Base-by-base conservation (phyloP, 2,113 vertebrate genomes). In the Pleuronectes platessa region DNA sequence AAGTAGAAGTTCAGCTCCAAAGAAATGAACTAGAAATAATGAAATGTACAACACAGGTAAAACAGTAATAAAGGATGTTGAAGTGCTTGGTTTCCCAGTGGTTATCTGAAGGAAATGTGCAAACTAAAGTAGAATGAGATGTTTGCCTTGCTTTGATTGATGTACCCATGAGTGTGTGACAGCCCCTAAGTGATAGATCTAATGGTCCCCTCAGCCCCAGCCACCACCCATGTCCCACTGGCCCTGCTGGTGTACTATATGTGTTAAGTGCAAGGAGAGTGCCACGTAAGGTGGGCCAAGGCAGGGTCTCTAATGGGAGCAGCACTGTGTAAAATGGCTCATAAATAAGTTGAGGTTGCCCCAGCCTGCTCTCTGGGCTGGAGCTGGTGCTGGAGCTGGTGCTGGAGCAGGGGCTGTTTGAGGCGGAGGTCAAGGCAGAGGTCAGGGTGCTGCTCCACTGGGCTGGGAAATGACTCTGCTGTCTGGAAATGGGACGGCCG, bases 381-480 rank as follows among this genome's bases (percentile, higher is more conserved):
- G 70, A 80, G 90, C 84, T 68, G 75, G 76, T 78, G 78, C 70
- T 70, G 85, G 70, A 80, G 90, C 84, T 68, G 75, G 76, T 78
- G 68, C 56, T 70, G 72, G 75, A 71, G 68, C 78, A 77, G n/a
- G 62, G 81, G 72, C 79, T 85, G 85, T 81, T 66, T 7, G 83
- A 87, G 81, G 89, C 73, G 42, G 86, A 81, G 85, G 92, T 90
- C 86, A 63, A 90, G 90, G 82, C 89, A 90, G 86, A 89, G 91
- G 92, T 93, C 93, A 55, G 87, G 86, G 90, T 89, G 77, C 81
- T 91, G 91, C 92, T 94, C 90, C 90, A 92, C 81, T 93, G 93
- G 91, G 92, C 93, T 93, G 90, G 90, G 88, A 93, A 93, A 92
- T 94, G 85, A 91, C 91, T 89, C 82, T 61, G 83, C 88, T 92